A percentile compares a stretch with the other conserved stretches of the same genome.
Evolutionary conservation across 2,113 vertebrate genomes (phyloP).

Genomic region (Trochalopteron elliotii): DNA sequence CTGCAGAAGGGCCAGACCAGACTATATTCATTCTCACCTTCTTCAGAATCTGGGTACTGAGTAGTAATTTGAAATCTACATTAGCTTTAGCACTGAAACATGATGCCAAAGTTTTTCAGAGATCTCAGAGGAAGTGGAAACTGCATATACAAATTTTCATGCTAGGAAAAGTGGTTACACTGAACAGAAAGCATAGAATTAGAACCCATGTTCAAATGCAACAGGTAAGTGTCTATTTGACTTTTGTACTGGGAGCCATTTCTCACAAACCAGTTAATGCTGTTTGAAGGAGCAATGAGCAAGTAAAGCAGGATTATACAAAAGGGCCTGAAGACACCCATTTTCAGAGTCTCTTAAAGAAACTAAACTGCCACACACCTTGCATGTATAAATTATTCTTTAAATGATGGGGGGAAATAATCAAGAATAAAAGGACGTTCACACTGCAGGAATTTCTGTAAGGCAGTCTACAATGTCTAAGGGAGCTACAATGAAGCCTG

Average conservation of each 20-base stretch:
- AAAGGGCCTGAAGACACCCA: not conserved
- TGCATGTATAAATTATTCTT: not conserved
- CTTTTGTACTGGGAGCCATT: not conserved
- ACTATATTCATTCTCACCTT: not conserved
- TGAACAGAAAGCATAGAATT: not conserved
- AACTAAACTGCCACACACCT: not conserved
- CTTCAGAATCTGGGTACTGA: not conserved
- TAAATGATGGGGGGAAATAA: rapidly evolving
- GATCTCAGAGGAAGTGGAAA: not conserved
- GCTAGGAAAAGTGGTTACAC: not conserved
- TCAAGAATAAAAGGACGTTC: not conserved
- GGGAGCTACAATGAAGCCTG: not conserved
- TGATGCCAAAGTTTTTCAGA: not conserved
- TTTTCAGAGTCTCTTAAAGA: not conserved
- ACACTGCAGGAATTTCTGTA: not conserved
- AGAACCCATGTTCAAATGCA: not conserved
- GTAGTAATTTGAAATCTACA: not conserved
- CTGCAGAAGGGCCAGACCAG: not conserved
- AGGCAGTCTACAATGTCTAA: not conserved
- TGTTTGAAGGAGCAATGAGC: not conserved
- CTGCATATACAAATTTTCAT: not conserved
- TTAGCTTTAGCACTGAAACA: not conserved
- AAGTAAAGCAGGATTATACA: not conserved
- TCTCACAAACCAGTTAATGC: not conserved
- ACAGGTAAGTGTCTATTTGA: not conserved